These are phyloP conservation scores for Vireo griseus DNA, from an alignment of 2,797 vertebrate species.

Conservation along the genomic window DNA sequence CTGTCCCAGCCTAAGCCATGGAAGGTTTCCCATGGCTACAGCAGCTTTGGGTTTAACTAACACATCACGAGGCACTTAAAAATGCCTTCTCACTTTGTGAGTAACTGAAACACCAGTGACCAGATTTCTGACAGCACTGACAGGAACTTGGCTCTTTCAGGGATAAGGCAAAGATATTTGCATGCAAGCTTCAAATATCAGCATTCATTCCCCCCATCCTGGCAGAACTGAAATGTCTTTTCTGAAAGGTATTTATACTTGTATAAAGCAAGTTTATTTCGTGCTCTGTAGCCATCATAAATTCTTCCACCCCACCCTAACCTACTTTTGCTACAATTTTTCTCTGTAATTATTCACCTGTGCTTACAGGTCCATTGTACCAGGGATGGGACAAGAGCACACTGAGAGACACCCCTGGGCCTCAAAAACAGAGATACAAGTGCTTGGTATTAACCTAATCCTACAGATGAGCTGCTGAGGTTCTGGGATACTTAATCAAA, in stretches of 20 bases:
- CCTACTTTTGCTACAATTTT: background rate
- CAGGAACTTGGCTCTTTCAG: background rate
- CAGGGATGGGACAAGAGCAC: background rate
- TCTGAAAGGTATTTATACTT: slow-evolving; percentile 24
- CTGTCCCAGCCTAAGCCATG: background rate
- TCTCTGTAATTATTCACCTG: background rate
- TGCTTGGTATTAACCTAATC: background rate
- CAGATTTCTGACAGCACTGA: background rate
- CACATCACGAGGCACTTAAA: background rate
- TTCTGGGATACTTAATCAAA: background rate
- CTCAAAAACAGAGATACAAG: background rate
- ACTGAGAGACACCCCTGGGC: background rate
- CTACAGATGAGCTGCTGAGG: background rate
- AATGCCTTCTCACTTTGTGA: background rate
- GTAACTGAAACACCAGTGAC: background rate
- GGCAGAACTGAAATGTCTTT: background rate
- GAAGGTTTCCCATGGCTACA: background rate
- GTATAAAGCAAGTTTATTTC: background rate
- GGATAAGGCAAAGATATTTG: background rate
- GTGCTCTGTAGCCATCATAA: background rate
- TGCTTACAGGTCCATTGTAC: background rate
- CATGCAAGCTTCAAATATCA: background rate
- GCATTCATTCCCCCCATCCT: background rate
- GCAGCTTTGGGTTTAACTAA: background rate
- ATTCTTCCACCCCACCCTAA: background rate